Conservation (phyloP, 2,888 invertebrate genomes). For the Sericinus montela region DNA sequence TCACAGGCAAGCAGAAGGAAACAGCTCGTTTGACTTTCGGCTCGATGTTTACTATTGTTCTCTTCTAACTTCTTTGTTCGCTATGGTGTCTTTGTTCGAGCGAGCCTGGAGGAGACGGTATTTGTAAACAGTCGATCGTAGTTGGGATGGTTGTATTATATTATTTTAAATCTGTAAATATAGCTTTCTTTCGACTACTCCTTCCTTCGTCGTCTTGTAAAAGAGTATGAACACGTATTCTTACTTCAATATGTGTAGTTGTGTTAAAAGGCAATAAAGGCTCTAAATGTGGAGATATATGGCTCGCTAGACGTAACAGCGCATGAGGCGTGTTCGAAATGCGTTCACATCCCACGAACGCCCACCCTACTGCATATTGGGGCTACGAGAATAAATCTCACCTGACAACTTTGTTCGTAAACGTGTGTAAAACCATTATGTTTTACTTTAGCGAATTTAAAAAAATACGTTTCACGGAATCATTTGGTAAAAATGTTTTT, state of each 20-base stretch:
- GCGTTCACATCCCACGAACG: constrained; percentile 55
- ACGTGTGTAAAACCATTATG: constrained; percentile 11
- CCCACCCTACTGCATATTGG: constrained; percentile 50
- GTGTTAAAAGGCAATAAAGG: constrained; percentile 42
- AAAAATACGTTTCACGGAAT: background rate
- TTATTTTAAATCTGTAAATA: constrained; percentile 31
- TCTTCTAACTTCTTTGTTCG: constrained; percentile 67
- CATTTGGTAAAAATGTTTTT: background rate
- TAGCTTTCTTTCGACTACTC: constrained; percentile 18
- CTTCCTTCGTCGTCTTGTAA: background rate
- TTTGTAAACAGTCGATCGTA: constrained; percentile 62
- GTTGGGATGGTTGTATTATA: constrained; percentile 46
- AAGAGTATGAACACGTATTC: background rate
- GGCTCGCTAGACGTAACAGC: constrained; percentile 43
- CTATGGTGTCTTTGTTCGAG: constrained; percentile 68
- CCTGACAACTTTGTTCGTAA: constrained; percentile 44
- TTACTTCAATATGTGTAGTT: background rate
- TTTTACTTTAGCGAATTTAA: constrained; percentile 2
- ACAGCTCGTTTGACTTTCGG: constrained; percentile 53
- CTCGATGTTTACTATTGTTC: constrained; percentile 63
- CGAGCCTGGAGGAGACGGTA: constrained; percentile 44
- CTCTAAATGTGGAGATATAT: constrained; percentile 48
- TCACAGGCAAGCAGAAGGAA: constrained; percentile 59
- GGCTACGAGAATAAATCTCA: constrained; percentile 61
- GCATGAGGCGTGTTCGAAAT: constrained; percentile 43